Evolutionary conservation across 2,797 vertebrate genomes (phyloP).

Genomic region (Oreortyx pictus): DNA sequence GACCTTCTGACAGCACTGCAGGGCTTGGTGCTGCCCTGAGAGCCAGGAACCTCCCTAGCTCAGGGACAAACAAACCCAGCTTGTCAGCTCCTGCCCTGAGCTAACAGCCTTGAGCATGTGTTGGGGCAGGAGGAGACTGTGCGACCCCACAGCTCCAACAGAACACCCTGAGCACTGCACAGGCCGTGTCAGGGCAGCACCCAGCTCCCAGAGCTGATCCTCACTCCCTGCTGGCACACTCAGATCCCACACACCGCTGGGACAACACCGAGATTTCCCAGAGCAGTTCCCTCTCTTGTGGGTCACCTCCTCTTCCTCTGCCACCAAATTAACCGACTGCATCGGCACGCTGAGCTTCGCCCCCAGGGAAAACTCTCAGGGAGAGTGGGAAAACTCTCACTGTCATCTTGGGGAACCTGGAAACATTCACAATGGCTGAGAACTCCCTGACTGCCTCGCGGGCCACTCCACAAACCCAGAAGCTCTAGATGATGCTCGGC

Average conservation of each 20-base stretch:
- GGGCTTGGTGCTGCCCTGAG: rapidly evolving
- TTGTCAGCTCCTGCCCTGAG: background rate
- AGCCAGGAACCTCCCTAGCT: rapidly evolving
- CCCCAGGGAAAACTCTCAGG: rapidly evolving
- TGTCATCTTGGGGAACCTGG: no score
- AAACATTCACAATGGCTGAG: rapidly evolving
- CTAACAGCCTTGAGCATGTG: background rate
- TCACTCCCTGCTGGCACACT: background rate
- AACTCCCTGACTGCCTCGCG: background rate
- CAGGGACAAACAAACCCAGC: background rate
- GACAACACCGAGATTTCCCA: background rate
- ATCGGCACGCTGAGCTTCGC: rapidly evolving
- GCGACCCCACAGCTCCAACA: rapidly evolving
- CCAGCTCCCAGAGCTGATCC: rapidly evolving
- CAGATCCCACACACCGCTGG: rapidly evolving
- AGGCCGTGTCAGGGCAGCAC: rapidly evolving
- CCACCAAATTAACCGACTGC: background rate
- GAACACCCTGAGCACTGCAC: background rate
- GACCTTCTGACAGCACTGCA: background rate
- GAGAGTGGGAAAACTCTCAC: background rate
- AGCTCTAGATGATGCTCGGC: rapidly evolving
- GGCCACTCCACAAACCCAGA: background rate
- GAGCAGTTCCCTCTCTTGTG: background rate
- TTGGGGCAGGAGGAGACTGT: rapidly evolving
- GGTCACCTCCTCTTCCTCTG: background rate